Conservation (phyloP, 2,888 invertebrate genomes). For the Eudasyphora cyanicolor region DNA sequence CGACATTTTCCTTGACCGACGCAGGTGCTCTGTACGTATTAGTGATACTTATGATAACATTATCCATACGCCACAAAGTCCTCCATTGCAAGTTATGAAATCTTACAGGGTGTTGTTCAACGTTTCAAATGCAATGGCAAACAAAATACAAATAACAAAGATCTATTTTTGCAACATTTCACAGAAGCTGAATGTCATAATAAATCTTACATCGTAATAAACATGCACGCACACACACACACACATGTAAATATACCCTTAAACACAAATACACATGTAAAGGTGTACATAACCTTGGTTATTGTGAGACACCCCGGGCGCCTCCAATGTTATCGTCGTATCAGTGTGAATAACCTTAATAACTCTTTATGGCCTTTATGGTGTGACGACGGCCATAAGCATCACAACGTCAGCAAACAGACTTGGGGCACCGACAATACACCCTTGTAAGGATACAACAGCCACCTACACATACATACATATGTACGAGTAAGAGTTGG, state of each 20-base stretch:
- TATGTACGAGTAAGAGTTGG: background rate
- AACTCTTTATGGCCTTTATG: conserved; percentile 36
- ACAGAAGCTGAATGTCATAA: conserved; percentile 15
- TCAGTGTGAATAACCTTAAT: conserved; percentile 48
- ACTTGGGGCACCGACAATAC: conserved; percentile 11
- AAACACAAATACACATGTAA: background rate
- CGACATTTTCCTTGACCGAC: too few relatives aligned
- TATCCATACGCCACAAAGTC: background rate
- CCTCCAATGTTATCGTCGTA: background rate
- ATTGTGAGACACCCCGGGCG: background rate
- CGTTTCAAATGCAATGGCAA: too few relatives aligned
- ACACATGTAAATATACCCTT: background rate
- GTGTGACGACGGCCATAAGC: background rate
- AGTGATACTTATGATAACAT: background rate
- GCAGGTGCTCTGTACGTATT: background rate
- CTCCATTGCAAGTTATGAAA: too few relatives aligned
- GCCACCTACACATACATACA: conserved; percentile 22
- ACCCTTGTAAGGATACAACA: conserved; percentile 2
- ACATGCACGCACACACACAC: background rate
- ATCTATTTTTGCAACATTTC: background rate
- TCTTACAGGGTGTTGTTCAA: too few relatives aligned
- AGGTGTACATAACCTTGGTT: background rate
- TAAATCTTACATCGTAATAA: background rate
- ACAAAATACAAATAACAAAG: background rate
- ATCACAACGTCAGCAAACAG: background rate